Evolutionary conservation across 2,888 invertebrate species (phyloP).

Genomic region (Stegana nigrithorax): DNA sequence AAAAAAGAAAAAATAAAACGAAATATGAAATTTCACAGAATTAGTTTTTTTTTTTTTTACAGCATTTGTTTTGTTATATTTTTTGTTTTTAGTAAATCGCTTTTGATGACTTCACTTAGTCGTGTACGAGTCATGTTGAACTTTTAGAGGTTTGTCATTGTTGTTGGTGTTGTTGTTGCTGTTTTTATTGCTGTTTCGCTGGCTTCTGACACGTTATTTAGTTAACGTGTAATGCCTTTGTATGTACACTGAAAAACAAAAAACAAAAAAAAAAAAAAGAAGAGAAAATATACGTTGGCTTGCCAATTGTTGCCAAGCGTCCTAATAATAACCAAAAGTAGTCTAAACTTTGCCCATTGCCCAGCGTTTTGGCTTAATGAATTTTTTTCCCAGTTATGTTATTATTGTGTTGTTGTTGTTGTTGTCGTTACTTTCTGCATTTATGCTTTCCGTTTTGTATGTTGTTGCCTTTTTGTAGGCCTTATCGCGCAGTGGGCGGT

Average conservation of each 20-base stretch:
- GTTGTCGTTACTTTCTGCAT: slow-evolving; percentile 43
- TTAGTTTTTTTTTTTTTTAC: slow-evolving; percentile 39
- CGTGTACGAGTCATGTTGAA: slow-evolving; percentile 42
- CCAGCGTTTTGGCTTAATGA: neutral
- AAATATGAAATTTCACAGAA: slow-evolving; percentile 52
- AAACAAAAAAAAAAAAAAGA: too few species aligned
- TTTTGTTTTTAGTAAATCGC: slow-evolving; percentile 26
- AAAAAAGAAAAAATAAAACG: neutral
- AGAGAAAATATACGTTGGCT: too few species aligned
- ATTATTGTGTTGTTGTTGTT: slow-evolving; percentile 25
- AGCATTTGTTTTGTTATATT: slow-evolving; percentile 32
- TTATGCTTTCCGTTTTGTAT: slow-evolving; percentile 34
- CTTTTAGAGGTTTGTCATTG: too few species aligned
- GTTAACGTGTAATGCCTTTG: neutral
- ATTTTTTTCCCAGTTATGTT: neutral
- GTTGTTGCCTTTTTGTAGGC: neutral
- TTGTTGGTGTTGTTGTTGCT: slow-evolving; percentile 38
- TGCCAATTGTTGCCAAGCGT: slow-evolving; percentile 1
- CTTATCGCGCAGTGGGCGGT: slow-evolving; percentile 42
- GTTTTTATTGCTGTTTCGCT: slow-evolving; percentile 21
- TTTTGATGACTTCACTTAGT: slow-evolving; percentile 64
- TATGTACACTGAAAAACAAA: too few species aligned
- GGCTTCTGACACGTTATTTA: slow-evolving; percentile 28
- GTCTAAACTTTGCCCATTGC: neutral
- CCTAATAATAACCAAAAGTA: neutral